Evolutionary conservation across 2,888 invertebrate genomes (phyloP).

Genomic region (Leptopterna dolabrata): DNA sequence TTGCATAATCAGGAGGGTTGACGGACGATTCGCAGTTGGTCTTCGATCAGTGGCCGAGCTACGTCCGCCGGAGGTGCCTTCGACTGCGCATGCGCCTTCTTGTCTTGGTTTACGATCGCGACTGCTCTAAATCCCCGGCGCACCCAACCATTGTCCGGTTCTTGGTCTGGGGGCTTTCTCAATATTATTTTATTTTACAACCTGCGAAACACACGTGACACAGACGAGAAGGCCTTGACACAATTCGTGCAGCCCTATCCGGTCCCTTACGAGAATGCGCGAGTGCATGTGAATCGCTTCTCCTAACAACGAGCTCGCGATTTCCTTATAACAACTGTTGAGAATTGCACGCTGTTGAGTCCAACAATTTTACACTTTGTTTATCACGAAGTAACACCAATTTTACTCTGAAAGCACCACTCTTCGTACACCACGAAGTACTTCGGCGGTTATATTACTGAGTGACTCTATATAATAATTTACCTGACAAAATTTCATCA

Average conservation of each 20-base stretch:
- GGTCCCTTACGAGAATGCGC: not conserved
- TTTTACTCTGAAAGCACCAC: no score
- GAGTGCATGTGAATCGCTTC: not conserved
- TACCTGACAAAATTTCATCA: no score
- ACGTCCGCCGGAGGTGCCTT: not conserved
- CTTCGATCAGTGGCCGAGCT: not conserved
- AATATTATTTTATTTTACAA: conserved; percentile 6
- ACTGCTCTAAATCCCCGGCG: not conserved
- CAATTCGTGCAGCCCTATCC: not conserved
- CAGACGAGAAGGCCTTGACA: not conserved
- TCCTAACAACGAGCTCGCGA: not conserved
- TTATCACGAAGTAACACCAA: no score
- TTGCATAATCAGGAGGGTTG: not conserved
- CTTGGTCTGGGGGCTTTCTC: not conserved
- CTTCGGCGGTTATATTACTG: no score
- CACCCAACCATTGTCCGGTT: not conserved
- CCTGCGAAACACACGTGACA: not conserved
- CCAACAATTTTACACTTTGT: no score
- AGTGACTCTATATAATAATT: no score
- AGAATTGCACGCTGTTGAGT: no score
- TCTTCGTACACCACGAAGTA: no score
- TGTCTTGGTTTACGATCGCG: not conserved
- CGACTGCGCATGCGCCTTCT: not conserved
- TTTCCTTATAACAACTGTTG: no score
- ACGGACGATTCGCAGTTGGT: not conserved